Evolutionary conservation across 2,888 invertebrate species (phyloP).

Genomic region (Heliconius ismenius): DNA sequence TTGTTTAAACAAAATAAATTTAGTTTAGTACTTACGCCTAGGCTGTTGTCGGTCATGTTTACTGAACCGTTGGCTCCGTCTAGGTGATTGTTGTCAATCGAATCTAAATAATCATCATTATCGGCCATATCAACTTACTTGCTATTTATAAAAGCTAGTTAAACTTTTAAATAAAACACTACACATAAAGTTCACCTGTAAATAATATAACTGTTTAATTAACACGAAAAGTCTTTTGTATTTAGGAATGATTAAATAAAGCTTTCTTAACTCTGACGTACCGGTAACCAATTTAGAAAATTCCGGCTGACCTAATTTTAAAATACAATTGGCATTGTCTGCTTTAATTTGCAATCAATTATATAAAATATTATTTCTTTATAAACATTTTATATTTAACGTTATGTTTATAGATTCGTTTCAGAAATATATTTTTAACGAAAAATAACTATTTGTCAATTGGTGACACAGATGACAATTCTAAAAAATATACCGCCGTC

Average conservation of each 20-base stretch:
- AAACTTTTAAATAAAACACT: constrained; percentile 50
- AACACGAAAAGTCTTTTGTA: constrained; percentile 38
- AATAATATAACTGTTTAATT: constrained; percentile 42
- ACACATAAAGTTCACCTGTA: constrained; percentile 57
- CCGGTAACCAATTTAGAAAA: constrained; percentile 77
- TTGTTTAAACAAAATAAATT: constrained; percentile 5
- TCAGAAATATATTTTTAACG: constrained; percentile 52
- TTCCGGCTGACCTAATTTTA: constrained; percentile 62
- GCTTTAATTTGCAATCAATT: constrained; percentile 49
- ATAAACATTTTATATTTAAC: constrained; percentile 54
- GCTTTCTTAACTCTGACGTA: constrained; percentile 62
- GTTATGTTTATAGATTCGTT: constrained; percentile 71
- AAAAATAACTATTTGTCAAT: constrained; percentile 54
- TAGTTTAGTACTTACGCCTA: constrained; percentile 65
- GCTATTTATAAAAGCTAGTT: constrained; percentile 40
- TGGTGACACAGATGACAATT: constrained; percentile 44
- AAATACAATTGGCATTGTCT: constrained; percentile 63
- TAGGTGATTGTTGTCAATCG: constrained; percentile 79
- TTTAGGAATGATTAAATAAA: constrained; percentile 54
- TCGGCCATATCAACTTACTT: constrained; percentile 72
- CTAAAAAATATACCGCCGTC: constrained; percentile 13
- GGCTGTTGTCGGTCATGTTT: constrained; percentile 78
- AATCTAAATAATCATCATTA: constrained; percentile 79
- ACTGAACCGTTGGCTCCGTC: constrained; percentile 84
- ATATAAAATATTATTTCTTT: constrained; percentile 50